These are phyloP conservation scores for Batillaria attramentaria DNA, from an alignment of 1,140 invertebrate species.

Conservation along the genomic window DNA sequence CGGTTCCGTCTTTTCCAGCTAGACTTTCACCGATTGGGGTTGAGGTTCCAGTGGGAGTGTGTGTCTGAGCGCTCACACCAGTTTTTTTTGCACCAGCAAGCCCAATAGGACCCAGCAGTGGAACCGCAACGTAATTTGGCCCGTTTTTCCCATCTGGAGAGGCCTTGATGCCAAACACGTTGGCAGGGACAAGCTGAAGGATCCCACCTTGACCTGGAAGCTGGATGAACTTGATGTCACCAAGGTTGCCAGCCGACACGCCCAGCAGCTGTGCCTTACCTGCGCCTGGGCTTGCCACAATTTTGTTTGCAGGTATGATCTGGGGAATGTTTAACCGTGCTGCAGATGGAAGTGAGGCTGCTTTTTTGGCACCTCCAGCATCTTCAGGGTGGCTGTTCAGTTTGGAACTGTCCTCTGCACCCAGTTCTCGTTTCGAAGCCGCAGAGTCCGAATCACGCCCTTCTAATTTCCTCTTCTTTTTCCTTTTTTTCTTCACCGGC, in stretches of 20 bases:
- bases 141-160: neutral
- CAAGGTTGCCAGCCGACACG: conserved; percentile 13
- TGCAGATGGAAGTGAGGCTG: neutral
- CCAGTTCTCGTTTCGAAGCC: no score
- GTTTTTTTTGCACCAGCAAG: no score
- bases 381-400: neutral
- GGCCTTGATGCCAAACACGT: conserved; percentile 7
- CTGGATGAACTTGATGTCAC: conserved; percentile 29
- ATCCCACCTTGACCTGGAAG: conserved; percentile 18
- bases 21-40: no score
- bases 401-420: no score
- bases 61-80: no score
- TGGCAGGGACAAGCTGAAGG: conserved; percentile 12
- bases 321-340: neutral
- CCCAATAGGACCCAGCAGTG: no score
- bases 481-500: neutral
- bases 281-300: no score
- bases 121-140: conserved; percentile 6
- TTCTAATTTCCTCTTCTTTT: conserved; percentile 33
- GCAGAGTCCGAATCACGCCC: no score
- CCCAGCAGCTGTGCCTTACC: neutral
- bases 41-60: no score
- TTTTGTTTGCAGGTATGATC: no score
- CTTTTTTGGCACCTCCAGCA: neutral
- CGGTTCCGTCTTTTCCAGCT: no score